Evolutionary conservation across 2,113 vertebrate genomes (phyloP).

Genomic region (Sinocyclocheilus rhinocerous): DNA sequence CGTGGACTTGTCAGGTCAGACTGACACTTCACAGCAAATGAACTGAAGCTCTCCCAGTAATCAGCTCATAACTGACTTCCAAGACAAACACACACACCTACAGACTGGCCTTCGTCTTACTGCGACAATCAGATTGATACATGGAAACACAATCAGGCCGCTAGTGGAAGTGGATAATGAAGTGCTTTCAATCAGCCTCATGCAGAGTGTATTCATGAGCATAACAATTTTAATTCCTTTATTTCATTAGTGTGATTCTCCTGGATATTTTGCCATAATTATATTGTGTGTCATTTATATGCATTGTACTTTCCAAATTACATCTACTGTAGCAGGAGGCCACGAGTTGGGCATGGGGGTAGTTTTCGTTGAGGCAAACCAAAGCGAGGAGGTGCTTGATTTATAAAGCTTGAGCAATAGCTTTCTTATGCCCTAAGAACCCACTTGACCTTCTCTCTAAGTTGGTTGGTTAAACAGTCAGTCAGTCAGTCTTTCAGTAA

Average conservation of each 20-base stretch:
- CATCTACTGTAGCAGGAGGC: not conserved
- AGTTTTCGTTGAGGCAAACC: not conserved
- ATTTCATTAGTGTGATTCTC: conserved; percentile 15
- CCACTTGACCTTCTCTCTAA: not conserved
- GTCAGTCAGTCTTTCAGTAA: not conserved
- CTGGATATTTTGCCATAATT: conserved; percentile 32
- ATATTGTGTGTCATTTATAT: conserved; percentile 13
- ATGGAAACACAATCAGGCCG: conserved; percentile 27
- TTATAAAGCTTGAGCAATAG: too few relatives aligned
- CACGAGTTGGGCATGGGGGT: not conserved
- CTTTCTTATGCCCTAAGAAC: not conserved
- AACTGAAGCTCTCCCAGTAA: not conserved
- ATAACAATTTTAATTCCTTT: conserved; percentile 26
- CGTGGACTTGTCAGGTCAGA: not conserved
- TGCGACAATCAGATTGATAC: conserved; percentile 42
- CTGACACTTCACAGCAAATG: not conserved
- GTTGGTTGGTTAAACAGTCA: not conserved
- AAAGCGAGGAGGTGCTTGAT: too few relatives aligned
- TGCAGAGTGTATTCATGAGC: conserved; percentile 5
- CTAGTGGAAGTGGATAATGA: conserved; percentile 44
- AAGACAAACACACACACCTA: conserved; percentile 28
- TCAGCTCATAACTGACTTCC: conserved; percentile 28
- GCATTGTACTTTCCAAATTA: conserved; percentile 14
- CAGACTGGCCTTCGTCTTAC: conserved; percentile 16
- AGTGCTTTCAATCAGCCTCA: conserved; percentile 42